Percentiles rank a stretch among this genome's conserved stretches.
phyloP scores from a whole-genome alignment of 2,113 vertebrate species.

The Maccullochella peelii region DNA sequence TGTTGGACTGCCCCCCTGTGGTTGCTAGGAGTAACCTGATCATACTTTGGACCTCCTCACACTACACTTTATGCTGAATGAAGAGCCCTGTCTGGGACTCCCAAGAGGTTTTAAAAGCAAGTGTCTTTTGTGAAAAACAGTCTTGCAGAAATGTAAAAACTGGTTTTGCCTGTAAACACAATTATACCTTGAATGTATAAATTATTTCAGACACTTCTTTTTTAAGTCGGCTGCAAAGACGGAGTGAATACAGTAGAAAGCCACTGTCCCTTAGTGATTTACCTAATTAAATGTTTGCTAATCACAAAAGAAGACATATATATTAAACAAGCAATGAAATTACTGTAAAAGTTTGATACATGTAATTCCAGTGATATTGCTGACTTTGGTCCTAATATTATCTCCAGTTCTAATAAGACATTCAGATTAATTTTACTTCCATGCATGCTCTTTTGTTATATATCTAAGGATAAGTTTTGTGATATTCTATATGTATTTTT shows the following conservation, averaged over 20 bases:
- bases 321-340: not conserved
- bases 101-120: not conserved
- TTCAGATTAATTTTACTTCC: not conserved
- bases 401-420: not conserved
- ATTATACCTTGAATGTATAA: not conserved
- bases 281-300: not conserved
- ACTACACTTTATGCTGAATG: not conserved
- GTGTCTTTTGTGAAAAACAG: not conserved
- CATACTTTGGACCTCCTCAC: fast-evolving
- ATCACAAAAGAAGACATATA: not conserved
- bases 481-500: not conserved
- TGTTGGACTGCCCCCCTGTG: slow-evolving; percentile 91
- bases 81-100: not conserved
- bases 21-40: not conserved
- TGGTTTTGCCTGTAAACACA: not conserved
- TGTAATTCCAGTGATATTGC: not conserved
- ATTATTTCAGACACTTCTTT: not conserved
- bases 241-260: not conserved
- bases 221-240: not conserved
- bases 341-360: not conserved
- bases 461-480: not conserved
- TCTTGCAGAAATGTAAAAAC: not conserved
- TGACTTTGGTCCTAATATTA: not conserved
- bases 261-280: not conserved
- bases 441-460: not conserved